phyloP scores from a whole-genome alignment of 1,140 invertebrate genomes.

The Uloborus diversus region DNA sequence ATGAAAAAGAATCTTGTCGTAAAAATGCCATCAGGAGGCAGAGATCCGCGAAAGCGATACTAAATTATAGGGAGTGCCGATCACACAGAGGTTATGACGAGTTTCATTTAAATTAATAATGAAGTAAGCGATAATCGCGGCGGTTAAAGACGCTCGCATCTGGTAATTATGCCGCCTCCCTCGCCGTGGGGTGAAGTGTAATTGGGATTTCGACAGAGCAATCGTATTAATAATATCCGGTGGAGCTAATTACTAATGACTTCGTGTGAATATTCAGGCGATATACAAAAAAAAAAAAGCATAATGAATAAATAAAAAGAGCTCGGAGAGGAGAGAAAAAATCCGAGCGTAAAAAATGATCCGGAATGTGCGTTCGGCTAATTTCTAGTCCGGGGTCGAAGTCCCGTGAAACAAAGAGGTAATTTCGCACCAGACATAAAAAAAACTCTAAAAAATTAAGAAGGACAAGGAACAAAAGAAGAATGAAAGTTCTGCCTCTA shows the following conservation, averaged over 20 bases:
- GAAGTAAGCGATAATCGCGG: conserved; percentile 50
- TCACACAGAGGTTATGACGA: neutral
- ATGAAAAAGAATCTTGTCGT: neutral
- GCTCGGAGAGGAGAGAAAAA: neutral
- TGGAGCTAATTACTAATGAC: conserved; percentile 54
- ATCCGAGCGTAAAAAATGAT: neutral
- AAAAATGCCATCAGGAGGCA: neutral
- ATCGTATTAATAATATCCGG: conserved; percentile 47
- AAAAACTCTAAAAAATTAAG: conserved; percentile 42
- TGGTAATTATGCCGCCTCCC: conserved; percentile 35
- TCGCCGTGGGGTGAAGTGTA: conserved; percentile 6
- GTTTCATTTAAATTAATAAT: conserved; percentile 53
- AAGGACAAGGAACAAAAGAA: conserved; percentile 39
- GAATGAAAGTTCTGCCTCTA: conserved; percentile 40
- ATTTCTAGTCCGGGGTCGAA: conserved; percentile 46
- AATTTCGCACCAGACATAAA: conserved; percentile 40
- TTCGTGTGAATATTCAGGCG: conserved; percentile 47
- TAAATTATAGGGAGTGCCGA: neutral
- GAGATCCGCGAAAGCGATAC: neutral
- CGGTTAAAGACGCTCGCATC: conserved; percentile 29
- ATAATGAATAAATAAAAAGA: conserved; percentile 4
- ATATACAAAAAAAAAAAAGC: neutral
- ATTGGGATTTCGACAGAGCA: conserved; percentile 20
- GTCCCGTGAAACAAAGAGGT: conserved; percentile 51
- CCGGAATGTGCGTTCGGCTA: conserved; percentile 19